phyloP scores from a whole-genome alignment of 2,113 vertebrate genomes.

The Ivindomyrus marchei region DNA sequence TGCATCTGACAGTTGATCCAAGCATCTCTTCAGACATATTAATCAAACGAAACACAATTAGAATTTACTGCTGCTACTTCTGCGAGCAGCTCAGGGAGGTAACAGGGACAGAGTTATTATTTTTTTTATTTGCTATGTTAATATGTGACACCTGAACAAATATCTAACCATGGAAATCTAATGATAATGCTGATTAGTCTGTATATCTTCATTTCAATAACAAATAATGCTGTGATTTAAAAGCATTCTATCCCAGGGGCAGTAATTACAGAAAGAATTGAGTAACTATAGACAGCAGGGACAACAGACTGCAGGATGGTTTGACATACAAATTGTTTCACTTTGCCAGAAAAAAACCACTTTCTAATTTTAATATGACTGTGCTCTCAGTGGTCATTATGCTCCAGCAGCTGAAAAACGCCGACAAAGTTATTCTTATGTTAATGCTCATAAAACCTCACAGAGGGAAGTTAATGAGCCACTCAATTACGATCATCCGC shows the following conservation, averaged over 20 bases:
- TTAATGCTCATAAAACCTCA: neutral
- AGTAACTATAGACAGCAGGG: neutral
- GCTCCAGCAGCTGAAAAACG: neutral
- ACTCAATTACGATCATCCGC: neutral
- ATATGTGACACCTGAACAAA: neutral
- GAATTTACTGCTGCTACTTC: neutral
- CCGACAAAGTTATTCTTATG: neutral
- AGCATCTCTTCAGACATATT: neutral
- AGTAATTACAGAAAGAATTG: neutral
- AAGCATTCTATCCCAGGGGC: neutral
- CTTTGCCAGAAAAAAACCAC: neutral
- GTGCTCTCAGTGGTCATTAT: neutral
- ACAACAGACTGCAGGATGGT: neutral
- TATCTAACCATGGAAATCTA: neutral
- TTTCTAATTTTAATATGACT: neutral
- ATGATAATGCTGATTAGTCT: neutral
- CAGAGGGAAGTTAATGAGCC: neutral
- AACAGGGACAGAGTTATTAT: neutral
- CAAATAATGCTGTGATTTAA: neutral
- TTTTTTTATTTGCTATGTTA: neutral
- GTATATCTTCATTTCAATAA: neutral
- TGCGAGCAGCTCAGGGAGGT: neutral
- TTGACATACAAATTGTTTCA: neutral
- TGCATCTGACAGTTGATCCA: neutral
- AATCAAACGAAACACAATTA: neutral